Evolutionary conservation across 2,797 vertebrate genomes (phyloP).

Genomic region (Cossypha niveicapilla): DNA sequence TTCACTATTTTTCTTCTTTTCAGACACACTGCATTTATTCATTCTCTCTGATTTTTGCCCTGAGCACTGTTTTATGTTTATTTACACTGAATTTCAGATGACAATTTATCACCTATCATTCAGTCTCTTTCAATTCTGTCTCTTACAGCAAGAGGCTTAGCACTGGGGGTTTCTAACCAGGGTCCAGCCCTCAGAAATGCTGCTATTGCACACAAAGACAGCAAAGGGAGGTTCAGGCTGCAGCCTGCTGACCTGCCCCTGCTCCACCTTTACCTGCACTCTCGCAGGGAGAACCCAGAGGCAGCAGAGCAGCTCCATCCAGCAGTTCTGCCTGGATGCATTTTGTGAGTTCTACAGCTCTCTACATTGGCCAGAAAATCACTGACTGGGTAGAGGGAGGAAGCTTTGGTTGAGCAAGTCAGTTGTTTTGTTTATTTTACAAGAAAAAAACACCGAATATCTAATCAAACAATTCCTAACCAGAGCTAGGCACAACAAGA

Average conservation of each 20-base stretch:
- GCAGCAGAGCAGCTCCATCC: background rate
- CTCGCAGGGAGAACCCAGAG: background rate
- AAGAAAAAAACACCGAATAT: background rate
- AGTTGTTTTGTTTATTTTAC: no score
- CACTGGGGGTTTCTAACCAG: fast-evolving
- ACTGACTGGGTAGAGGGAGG: background rate
- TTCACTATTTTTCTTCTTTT: background rate
- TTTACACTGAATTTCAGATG: background rate
- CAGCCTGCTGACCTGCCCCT: background rate
- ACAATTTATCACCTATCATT: background rate
- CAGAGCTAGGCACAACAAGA: background rate
- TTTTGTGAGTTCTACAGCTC: background rate
- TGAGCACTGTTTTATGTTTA: background rate
- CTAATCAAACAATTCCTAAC: background rate
- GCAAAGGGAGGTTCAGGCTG: background rate
- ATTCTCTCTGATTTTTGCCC: background rate
- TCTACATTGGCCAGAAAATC: background rate
- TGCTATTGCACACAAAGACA: background rate
- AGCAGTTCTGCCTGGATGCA: fast-evolving
- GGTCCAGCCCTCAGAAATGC: background rate
- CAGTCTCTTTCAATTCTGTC: background rate
- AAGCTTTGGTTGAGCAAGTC: background rate
- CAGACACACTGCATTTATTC: background rate
- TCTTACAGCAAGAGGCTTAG: background rate
- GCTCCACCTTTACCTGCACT: fast-evolving